These are phyloP conservation scores for Trachymyrmex septentrionalis DNA, from an alignment of 1,140 invertebrate species.

Conservation along the genomic window DNA sequence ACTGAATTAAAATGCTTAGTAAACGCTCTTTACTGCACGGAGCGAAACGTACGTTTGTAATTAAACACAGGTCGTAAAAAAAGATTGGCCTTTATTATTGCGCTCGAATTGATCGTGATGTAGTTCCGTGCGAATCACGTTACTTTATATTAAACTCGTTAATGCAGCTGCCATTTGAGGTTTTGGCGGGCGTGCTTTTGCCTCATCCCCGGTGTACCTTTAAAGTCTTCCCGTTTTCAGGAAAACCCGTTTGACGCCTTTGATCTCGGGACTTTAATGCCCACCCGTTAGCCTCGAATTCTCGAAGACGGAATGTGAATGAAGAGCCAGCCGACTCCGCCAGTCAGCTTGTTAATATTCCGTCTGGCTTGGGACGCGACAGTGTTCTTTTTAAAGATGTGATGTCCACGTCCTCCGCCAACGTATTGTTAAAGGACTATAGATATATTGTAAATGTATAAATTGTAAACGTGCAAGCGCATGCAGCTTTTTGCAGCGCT, in stretches of 20 bases:
- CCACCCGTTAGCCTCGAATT: slow-evolving; percentile 62
- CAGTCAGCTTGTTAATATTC: slow-evolving; percentile 49
- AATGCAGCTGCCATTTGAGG: slow-evolving; percentile 14
- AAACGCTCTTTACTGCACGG: background rate
- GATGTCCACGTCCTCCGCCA: slow-evolving; percentile 38
- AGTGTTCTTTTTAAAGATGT: slow-evolving; percentile 61
- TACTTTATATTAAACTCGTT: slow-evolving; percentile 11
- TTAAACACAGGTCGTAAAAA: slow-evolving; percentile 24
- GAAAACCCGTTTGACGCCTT: slow-evolving; percentile 38
- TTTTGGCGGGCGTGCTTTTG: background rate
- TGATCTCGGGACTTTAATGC: slow-evolving; percentile 52
- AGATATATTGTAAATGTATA: background rate
- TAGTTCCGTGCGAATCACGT: background rate
- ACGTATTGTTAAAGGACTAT: slow-evolving; percentile 46
- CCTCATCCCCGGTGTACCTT: background rate
- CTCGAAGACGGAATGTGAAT: slow-evolving; percentile 59
- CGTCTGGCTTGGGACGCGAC: slow-evolving; percentile 39
- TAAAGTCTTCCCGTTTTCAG: slow-evolving; percentile 43
- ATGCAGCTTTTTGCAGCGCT: background rate
- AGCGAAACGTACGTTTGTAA: slow-evolving; percentile 8
- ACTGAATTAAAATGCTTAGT: slow-evolving; percentile 45
- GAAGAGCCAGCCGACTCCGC: slow-evolving; percentile 27
- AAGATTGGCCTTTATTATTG: slow-evolving; percentile 2
- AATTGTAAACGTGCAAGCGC: slow-evolving; percentile 27
- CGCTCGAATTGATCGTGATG: background rate